These are phyloP conservation scores for Monochamus alternatus DNA, from an alignment of 2,888 invertebrate genomes.

Conservation along the genomic window DNA sequence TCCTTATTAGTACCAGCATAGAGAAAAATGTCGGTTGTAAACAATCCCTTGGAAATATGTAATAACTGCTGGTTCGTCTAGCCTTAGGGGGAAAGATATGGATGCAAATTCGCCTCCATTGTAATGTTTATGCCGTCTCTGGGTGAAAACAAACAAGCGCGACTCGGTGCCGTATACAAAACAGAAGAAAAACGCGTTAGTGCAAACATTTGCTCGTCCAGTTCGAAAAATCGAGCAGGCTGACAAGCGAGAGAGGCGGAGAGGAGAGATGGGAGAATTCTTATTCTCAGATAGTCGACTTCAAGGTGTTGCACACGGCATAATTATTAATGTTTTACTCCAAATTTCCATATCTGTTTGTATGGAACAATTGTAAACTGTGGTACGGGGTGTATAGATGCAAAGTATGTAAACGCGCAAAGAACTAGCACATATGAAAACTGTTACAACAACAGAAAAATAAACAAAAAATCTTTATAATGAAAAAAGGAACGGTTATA, in stretches of 20 bases:
- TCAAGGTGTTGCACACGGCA: conserved; percentile 46
- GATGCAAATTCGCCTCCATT: conserved; percentile 6
- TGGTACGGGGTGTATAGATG: too few species aligned
- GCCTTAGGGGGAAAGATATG: conserved; percentile 8
- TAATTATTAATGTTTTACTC: conserved; percentile 27
- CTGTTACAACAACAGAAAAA: too few species aligned
- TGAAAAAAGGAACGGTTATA: too few species aligned
- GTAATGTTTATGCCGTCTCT: conserved; percentile 21
- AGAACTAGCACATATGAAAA: too few species aligned
- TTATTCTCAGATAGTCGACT: conserved; percentile 49
- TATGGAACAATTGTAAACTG: too few species aligned
- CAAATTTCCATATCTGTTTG: conserved; percentile 33
- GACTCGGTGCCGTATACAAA: conserved; percentile 8
- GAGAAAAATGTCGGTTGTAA: conserved; percentile 40
- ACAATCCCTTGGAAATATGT: conserved; percentile 42
- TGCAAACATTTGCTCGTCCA: conserved; percentile 48
- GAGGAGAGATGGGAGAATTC: conserved; percentile 52
- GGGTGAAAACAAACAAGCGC: conserved; percentile 24
- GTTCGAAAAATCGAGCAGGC: conserved; percentile 46
- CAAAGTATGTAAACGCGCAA: too few species aligned
- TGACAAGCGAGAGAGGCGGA: conserved; percentile 46
- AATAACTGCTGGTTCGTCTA: conserved; percentile 40
- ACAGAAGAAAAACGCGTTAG: conserved; percentile 34
- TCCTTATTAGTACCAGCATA: conserved; percentile 53
- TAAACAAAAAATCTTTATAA: too few species aligned